A percentile compares a stretch with the other conserved stretches of the same genome.
Conservation (phyloP, 2,113 vertebrate species). For the Castor canadensis region DNA sequence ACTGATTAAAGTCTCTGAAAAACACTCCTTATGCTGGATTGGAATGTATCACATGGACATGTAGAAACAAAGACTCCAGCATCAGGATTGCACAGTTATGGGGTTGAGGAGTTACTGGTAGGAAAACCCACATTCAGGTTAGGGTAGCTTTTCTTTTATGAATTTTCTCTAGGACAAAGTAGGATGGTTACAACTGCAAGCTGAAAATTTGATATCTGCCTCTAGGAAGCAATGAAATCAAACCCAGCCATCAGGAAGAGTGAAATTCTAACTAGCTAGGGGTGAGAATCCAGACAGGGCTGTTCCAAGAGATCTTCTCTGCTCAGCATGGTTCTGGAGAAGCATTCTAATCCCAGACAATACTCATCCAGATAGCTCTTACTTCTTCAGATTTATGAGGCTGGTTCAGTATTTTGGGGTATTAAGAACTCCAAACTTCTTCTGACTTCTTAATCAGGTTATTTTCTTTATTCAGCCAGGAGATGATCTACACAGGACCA, state of each 20-base stretch:
- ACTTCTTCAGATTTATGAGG: not conserved
- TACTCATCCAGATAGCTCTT: not conserved
- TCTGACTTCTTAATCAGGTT: not conserved
- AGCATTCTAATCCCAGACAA: not conserved
- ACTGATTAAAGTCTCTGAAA: not conserved
- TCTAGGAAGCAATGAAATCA: not conserved
- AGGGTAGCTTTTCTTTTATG: not conserved
- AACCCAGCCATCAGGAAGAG: not conserved
- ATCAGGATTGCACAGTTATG: not conserved
- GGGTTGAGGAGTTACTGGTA: not conserved
- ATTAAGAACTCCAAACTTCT: not conserved
- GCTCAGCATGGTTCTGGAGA: not conserved
- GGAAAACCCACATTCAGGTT: not conserved
- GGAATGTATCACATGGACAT: not conserved
- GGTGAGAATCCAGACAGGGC: not conserved
- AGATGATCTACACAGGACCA: not conserved
- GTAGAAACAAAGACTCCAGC: not conserved
- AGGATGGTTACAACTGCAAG: not conserved
- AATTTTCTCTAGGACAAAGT: not conserved
- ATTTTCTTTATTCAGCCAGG: not conserved
- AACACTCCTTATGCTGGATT: not conserved
- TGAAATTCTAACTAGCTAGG: not conserved
- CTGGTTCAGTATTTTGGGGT: not conserved
- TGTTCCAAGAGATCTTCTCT: not conserved
- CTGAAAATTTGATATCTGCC: not conserved